Percentiles rank a stretch among this genome's conserved stretches.
These are phyloP conservation scores for Drosophila malerkotliana DNA, from an alignment of 1,140 invertebrate species.

Conservation along the genomic window DNA sequence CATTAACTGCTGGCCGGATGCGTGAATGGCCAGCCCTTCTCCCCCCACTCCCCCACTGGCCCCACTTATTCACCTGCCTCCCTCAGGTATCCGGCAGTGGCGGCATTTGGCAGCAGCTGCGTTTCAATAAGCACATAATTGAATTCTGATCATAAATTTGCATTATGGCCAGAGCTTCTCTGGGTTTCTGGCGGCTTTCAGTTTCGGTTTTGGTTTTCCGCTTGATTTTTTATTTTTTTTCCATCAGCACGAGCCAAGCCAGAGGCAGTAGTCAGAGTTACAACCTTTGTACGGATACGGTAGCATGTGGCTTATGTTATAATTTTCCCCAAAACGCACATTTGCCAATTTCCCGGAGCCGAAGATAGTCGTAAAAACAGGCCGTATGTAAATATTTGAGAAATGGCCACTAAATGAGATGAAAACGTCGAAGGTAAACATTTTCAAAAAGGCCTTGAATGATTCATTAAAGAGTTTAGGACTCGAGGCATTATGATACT, in stretches of 20 bases:
- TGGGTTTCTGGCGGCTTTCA: slow-evolving; percentile 66
- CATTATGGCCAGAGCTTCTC: slow-evolving; percentile 69
- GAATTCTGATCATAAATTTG: slow-evolving; percentile 83
- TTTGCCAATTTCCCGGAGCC: slow-evolving; percentile 54
- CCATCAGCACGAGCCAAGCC: slow-evolving; percentile 22
- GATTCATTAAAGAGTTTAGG: slow-evolving; percentile 1
- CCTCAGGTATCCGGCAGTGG: slow-evolving; percentile 36
- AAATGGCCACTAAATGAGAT: slow-evolving; percentile 40
- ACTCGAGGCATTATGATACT: neutral
- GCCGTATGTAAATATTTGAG: slow-evolving; percentile 61
- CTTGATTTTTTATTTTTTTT: slow-evolving; percentile 47
- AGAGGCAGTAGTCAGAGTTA: slow-evolving; percentile 3
- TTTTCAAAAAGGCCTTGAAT: neutral
- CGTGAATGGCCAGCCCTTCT: slow-evolving; percentile 51
- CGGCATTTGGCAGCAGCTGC: slow-evolving; percentile 66
- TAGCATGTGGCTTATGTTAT: slow-evolving; percentile 75
- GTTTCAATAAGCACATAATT: slow-evolving; percentile 83
- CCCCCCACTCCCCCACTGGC: neutral
- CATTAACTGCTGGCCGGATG: slow-evolving; percentile 70
- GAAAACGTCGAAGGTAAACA: slow-evolving; percentile 10
- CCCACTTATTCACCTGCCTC: neutral
- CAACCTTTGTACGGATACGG: slow-evolving; percentile 7
- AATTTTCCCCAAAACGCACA: slow-evolving; percentile 82
- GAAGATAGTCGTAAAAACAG: slow-evolving; percentile 73
- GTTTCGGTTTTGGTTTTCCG: slow-evolving; percentile 64